A percentile compares a stretch with the other conserved stretches of the same genome.
These are phyloP conservation scores for Drosophila rufa DNA, from an alignment of 1,140 invertebrate species.

Conservation along the genomic window DNA sequence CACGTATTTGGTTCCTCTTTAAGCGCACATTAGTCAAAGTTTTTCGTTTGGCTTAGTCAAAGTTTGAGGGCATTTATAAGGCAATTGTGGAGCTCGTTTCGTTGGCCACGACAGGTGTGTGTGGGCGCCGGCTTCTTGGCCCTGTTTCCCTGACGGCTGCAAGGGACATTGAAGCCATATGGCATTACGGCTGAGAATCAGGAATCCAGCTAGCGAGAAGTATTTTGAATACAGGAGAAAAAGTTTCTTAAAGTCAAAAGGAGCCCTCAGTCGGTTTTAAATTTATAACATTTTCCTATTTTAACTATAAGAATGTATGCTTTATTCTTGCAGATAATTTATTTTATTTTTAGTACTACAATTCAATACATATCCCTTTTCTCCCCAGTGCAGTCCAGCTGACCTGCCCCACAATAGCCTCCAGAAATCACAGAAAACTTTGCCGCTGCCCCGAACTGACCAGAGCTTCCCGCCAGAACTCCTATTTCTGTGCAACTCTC, in stretches of 20 bases:
- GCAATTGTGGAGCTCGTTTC: slow-evolving; percentile 78
- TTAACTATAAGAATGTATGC: no score
- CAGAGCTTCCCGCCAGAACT: neutral
- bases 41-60: slow-evolving; percentile 67
- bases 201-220: neutral
- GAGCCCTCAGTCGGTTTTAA: neutral
- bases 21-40: slow-evolving; percentile 82
- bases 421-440: slow-evolving; percentile 32
- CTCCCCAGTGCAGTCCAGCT: slow-evolving; percentile 18
- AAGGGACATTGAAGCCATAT: slow-evolving; percentile 51
- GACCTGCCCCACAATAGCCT: slow-evolving; percentile 21
- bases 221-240: neutral
- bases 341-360: no score
- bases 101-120: slow-evolving; percentile 62
- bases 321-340: no score
- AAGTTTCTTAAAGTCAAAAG: neutral
- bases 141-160: slow-evolving; percentile 17
- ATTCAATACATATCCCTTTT: neutral
- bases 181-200: slow-evolving; percentile 3
- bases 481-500: neutral
- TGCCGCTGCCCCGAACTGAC: slow-evolving; percentile 12
- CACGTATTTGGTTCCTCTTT: slow-evolving; percentile 75
- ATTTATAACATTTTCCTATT: neutral
- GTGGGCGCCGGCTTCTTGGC: slow-evolving; percentile 31
- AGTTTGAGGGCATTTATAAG: slow-evolving; percentile 79